Conservation (phyloP, 2,888 invertebrate genomes). For the Sabatieria punctata region DNA sequence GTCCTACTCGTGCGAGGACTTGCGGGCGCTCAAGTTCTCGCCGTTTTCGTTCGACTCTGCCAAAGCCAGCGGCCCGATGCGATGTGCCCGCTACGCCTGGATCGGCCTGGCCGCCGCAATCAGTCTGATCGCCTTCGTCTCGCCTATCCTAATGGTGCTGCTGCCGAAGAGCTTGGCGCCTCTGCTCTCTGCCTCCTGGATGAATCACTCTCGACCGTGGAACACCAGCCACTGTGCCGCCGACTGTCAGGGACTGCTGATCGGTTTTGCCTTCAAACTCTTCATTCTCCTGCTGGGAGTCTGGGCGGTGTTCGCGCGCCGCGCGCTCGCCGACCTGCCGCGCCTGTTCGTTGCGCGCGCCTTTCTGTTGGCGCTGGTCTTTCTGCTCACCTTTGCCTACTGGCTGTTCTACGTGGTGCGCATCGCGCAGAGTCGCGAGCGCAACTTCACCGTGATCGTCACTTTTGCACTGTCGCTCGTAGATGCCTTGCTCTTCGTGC, state of each 20-base stretch:
- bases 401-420: constrained; percentile 96
- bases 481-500: constrained; percentile 81
- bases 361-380: constrained; percentile 65
- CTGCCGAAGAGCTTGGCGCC: constrained; percentile 53
- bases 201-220: constrained; percentile 26
- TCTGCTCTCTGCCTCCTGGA: constrained; percentile 44
- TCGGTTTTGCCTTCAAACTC: constrained; percentile 76
- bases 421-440: constrained; percentile 35
- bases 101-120: constrained; percentile 59
- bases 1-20: constrained; percentile 75
- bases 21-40: constrained; percentile 12
- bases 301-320: constrained; percentile 76
- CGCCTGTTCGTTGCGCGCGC: constrained; percentile 76
- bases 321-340: constrained; percentile 62
- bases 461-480: constrained; percentile 78
- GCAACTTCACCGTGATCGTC: constrained; percentile 45
- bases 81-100: constrained; percentile 50
- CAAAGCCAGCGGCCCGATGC: background rate
- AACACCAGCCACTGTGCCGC: constrained; percentile 48
- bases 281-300: constrained; percentile 69
- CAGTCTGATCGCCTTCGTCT: constrained; percentile 64
- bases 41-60: background rate
- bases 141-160: constrained; percentile 84
- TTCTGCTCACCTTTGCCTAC: constrained; percentile 82
- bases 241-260: constrained; percentile 78